These are phyloP conservation scores for Enteromius mattozi DNA, from an alignment of 2,797 vertebrate genomes.

Conservation along the genomic window DNA sequence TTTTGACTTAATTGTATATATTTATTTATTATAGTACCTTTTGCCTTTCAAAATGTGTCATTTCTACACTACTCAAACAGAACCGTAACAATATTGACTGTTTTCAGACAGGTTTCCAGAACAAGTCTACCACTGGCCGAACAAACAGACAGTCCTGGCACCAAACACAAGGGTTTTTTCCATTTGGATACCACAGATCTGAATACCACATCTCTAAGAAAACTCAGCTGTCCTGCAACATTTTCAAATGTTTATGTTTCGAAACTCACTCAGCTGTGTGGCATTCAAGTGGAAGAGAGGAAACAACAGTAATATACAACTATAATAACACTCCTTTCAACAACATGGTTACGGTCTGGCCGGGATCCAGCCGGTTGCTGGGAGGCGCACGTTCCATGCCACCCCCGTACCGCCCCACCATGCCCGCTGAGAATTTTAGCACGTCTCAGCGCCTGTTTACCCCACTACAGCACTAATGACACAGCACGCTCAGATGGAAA, in stretches of 20 bases:
- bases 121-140: no score
- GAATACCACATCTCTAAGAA: background rate
- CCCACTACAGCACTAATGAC: constrained; percentile 68
- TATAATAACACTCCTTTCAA: constrained; percentile 51
- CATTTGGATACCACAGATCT: background rate
- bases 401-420: constrained; percentile 34
- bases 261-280: constrained; percentile 18
- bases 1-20: background rate
- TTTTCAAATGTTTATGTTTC: constrained; percentile 25
- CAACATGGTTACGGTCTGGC: constrained; percentile 65
- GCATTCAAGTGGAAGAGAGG: background rate
- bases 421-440: constrained; percentile 70
- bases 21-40: background rate
- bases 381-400: constrained; percentile 24
- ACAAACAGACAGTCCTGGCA: background rate
- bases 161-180: background rate
- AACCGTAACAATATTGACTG: background rate
- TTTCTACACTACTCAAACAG: background rate
- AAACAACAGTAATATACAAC: constrained; percentile 40
- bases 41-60: background rate
- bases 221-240: background rate
- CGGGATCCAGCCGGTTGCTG: constrained; percentile 38
- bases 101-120: background rate
- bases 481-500: constrained; percentile 52
- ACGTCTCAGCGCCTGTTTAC: constrained; percentile 68